These are phyloP conservation scores for Philhelius pedissequus DNA, from an alignment of 2,888 invertebrate species.

Conservation along the genomic window DNA sequence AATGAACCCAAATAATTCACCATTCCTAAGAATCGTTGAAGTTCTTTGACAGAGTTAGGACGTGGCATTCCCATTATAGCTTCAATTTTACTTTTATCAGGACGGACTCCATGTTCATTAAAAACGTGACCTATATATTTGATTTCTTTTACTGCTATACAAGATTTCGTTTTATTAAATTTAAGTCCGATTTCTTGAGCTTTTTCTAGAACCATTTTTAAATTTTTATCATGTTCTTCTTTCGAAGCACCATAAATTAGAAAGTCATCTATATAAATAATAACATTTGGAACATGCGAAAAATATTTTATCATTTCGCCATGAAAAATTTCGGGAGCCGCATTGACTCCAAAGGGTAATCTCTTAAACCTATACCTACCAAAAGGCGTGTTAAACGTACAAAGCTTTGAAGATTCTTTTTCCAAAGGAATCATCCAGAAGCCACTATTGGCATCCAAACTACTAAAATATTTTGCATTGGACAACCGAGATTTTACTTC, in stretches of 20 bases:
- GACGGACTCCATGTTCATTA: neutral
- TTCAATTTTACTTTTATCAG: conserved; percentile 14
- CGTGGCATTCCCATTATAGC: conserved; percentile 23
- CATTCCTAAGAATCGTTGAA: conserved; percentile 32
- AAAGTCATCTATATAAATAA: conserved; percentile 7
- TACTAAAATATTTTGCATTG: neutral
- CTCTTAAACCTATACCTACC: neutral
- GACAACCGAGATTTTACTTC: neutral
- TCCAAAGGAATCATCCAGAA: neutral
- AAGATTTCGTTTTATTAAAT: conserved; percentile 6
- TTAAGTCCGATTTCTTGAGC: neutral
- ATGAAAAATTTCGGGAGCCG: neutral
- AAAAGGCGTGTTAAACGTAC: neutral
- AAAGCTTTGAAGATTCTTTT: neutral
- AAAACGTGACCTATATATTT: conserved; percentile 32
- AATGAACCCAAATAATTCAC: conserved; percentile 10
- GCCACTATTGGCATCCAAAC: neutral
- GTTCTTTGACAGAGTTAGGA: conserved; percentile 1
- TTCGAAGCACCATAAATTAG: neutral
- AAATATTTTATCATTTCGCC: neutral
- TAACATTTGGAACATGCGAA: neutral
- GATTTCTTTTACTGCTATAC: conserved; percentile 8
- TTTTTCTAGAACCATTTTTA: neutral
- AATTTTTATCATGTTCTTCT: neutral
- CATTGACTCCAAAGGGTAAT: neutral